These are phyloP conservation scores for Caradrina clavipalpis DNA, from an alignment of 2,888 invertebrate species.

Conservation along the genomic window DNA sequence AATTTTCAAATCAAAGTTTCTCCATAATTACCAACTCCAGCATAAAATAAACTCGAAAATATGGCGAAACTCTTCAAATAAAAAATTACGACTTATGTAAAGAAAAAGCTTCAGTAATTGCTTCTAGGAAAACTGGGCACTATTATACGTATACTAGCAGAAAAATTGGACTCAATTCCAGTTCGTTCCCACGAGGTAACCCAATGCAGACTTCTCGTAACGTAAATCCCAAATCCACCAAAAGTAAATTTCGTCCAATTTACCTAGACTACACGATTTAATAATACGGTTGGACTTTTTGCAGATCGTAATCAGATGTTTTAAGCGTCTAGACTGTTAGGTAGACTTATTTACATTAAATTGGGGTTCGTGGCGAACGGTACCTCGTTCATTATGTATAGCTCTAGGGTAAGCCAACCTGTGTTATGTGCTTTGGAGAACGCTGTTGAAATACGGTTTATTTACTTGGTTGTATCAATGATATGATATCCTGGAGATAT, in stretches of 20 bases:
- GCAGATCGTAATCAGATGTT: slow-evolving; percentile 47
- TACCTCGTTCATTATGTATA: not conserved
- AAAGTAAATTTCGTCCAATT: slow-evolving; percentile 29
- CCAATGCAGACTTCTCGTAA: slow-evolving; percentile 3
- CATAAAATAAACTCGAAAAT: too few relatives aligned
- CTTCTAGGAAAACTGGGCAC: too few relatives aligned
- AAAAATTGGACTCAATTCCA: not conserved
- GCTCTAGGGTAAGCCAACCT: not conserved
- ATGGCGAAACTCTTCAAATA: too few relatives aligned
- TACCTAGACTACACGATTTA: slow-evolving; percentile 30
- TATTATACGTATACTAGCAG: too few relatives aligned
- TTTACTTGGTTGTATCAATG: slow-evolving; percentile 14
- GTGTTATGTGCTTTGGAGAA: slow-evolving; percentile 4
- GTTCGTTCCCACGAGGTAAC: not conserved
- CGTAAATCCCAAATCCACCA: slow-evolving; percentile 9
- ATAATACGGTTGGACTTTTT: slow-evolving; percentile 31
- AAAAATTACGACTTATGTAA: too few relatives aligned
- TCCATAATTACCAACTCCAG: too few relatives aligned
- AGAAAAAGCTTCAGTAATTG: too few relatives aligned
- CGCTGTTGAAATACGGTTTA: slow-evolving; percentile 15
- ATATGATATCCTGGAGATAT: too few relatives aligned
- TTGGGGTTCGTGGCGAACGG: slow-evolving; percentile 35
- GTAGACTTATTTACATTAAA: slow-evolving; percentile 43
- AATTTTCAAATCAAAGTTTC: too few relatives aligned
- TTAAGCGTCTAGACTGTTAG: slow-evolving; percentile 53